Conservation (phyloP, 92 coral and sea anemone genomes). For the Scolanthus callimorphus region DNA sequence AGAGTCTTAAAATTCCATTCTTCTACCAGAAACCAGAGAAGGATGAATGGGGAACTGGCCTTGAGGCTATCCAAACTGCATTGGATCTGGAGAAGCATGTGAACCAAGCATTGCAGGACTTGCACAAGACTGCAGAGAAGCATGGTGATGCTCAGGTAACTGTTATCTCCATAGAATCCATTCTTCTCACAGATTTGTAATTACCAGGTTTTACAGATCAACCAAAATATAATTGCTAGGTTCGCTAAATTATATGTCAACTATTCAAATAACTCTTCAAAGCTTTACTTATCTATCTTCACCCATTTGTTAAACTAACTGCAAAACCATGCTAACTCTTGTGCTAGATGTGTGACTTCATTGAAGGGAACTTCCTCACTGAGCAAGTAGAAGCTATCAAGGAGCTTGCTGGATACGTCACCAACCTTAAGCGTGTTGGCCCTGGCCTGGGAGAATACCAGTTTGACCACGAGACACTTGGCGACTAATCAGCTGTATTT, state of each 20-base stretch:
- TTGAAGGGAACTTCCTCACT: slow-evolving; percentile 59
- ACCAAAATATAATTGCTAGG: too few relatives aligned
- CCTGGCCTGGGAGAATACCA: slow-evolving; percentile 79
- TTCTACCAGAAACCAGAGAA: slow-evolving; percentile 74
- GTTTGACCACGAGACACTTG: slow-evolving; percentile 74
- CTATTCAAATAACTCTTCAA: too few relatives aligned
- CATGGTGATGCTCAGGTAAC: slow-evolving; percentile 79
- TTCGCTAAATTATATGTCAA: too few relatives aligned
- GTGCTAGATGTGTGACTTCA: slow-evolving; percentile 72
- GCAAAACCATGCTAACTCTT: too few relatives aligned
- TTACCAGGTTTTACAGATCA: too few relatives aligned
- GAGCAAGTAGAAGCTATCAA: slow-evolving; percentile 86
- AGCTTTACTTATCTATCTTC: too few relatives aligned
- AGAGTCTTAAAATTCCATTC: slow-evolving; percentile 1
- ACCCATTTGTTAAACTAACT: too few relatives aligned
- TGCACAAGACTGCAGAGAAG: slow-evolving; percentile 67
- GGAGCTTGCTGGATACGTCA: slow-evolving; percentile 43
- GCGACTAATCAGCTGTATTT: too few relatives aligned
- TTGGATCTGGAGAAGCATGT: too few relatives aligned
- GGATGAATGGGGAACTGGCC: slow-evolving; percentile 77
- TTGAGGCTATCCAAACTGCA: slow-evolving; percentile 75
- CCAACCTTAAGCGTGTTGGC: slow-evolving; percentile 75
- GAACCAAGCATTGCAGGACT: slow-evolving; percentile 71
- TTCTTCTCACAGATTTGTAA: too few relatives aligned
- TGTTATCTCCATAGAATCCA: background rate